phyloP scores from a whole-genome alignment of 2,888 invertebrate species.

The Ceraclea dissimilis region DNA sequence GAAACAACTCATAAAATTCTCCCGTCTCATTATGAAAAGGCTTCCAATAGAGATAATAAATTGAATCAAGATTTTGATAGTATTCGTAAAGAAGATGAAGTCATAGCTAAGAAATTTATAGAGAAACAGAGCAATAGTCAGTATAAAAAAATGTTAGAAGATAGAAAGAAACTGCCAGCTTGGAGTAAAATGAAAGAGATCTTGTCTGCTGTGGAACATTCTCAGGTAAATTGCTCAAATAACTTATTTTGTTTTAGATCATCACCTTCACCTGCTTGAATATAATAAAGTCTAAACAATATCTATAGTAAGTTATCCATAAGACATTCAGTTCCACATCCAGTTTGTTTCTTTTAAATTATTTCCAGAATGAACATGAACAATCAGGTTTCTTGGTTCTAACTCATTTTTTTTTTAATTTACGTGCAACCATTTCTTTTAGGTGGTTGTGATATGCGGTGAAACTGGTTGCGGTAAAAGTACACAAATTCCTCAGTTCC shows the following conservation, averaged over 20 bases:
- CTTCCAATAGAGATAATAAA: conserved; percentile 48
- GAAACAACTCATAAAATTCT: conserved; percentile 29
- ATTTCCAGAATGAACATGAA: too few relatives aligned
- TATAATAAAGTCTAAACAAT: too few relatives aligned
- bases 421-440: too few relatives aligned
- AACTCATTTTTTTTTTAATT: too few relatives aligned
- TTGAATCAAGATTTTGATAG: conserved; percentile 45
- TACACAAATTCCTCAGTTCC: conserved; percentile 89
- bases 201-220: conserved; percentile 53
- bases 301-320: too few relatives aligned
- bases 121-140: conserved; percentile 53
- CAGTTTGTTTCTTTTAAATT: too few relatives aligned
- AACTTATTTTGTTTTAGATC: too few relatives aligned
- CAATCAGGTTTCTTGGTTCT: too few relatives aligned
- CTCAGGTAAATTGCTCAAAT: conserved; percentile 50
- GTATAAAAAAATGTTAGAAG: conserved; percentile 59
- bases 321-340: neutral
- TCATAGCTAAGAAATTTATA: conserved; percentile 53
- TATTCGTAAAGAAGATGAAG: conserved; percentile 52
- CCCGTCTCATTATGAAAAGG: conserved; percentile 61
- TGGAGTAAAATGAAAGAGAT: conserved; percentile 65
- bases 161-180: conserved; percentile 61
- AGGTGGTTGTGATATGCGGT: conserved; percentile 69
- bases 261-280: too few relatives aligned
- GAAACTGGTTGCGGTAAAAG: conserved; percentile 82